Base-by-base conservation (phyloP, 2,888 invertebrate genomes). In the Malachius bipustulatus region DNA sequence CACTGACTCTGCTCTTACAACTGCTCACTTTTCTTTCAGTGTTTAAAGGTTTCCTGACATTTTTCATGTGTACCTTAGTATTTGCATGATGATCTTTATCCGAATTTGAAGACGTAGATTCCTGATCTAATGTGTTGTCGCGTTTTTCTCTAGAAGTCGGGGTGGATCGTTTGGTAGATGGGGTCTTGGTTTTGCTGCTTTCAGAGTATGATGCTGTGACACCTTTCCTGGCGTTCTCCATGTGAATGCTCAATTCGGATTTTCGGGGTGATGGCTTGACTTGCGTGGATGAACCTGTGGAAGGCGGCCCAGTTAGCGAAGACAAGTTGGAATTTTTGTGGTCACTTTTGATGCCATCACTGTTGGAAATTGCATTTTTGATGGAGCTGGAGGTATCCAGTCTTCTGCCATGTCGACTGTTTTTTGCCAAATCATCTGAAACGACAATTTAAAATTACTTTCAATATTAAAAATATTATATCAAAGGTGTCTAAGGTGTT, bases 211-310 rank as follows among this genome's bases (percentile, higher is more conserved):
- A 40, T n/a, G 53, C 44, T 11, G 51, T 45, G 11, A 57, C 50
- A 14, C 57, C 54, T 35, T 51, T 52, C 4, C 62, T 50, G n/a
- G 62, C 62, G 37, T 63, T 62, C 42, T 61, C 61, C 63, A 62
- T 63, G 40, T 63, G 62, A 31, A 60, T 45, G 33, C 61, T 57
- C 31, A 62, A 46, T 40, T 60, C 59, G 13, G 60, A 58, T 43
- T 52, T 54, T 38, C 46, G 50, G 27, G 50, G 42, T 36, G 45
- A 35, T 28, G 44, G 34, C 39, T 40, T 39, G 34, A 43, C 10
- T 4, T 12, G 3, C 28, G 31, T 32, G 35, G 38, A 16, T 14
- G 39, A 42, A 2, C 32, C 10, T 14, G 43, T 44, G 19, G 44
- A 28, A 16, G 31, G 32, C 34, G 24, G 24, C 24, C 6, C n/a